These are phyloP conservation scores for Gorsachius goisagi DNA, from an alignment of 2,113 vertebrate species.

Conservation along the genomic window DNA sequence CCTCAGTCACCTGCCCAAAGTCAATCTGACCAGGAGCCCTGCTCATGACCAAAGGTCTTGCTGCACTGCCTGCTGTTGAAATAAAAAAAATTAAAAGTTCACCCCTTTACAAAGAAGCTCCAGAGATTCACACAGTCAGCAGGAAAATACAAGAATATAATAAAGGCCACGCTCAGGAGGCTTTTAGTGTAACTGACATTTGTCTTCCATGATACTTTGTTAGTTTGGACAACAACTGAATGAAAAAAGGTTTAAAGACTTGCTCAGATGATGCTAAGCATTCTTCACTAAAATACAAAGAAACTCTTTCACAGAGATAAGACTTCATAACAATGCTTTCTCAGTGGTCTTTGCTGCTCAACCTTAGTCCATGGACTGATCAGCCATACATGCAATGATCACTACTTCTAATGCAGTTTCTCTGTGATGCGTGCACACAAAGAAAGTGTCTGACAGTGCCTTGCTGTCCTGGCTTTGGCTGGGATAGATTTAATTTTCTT, in stretches of 20 bases:
- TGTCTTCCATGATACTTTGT: neutral
- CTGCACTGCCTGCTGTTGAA: neutral
- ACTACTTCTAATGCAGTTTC: neutral
- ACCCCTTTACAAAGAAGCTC: neutral
- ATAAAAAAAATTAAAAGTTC: neutral
- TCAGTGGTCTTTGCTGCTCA: neutral
- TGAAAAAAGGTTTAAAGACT: neutral
- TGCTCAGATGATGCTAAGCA: neutral
- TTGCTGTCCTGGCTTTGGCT: too few species aligned
- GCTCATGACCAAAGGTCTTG: neutral
- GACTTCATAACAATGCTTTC: neutral
- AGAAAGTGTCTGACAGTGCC: rapidly evolving
- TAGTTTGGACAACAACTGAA: neutral
- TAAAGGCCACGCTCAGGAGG: neutral
- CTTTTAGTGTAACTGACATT: rapidly evolving
- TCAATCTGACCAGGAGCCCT: neutral
- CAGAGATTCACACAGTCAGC: neutral
- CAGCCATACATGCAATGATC: rapidly evolving
- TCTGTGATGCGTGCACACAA: rapidly evolving
- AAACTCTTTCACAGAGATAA: neutral
- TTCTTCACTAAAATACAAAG: neutral
- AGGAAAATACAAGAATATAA: neutral
- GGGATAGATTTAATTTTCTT: too few species aligned
- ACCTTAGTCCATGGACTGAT: neutral
- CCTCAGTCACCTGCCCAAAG: neutral